phyloP scores from a whole-genome alignment of 1,140 invertebrate genomes.

The Sinella curviseta region DNA sequence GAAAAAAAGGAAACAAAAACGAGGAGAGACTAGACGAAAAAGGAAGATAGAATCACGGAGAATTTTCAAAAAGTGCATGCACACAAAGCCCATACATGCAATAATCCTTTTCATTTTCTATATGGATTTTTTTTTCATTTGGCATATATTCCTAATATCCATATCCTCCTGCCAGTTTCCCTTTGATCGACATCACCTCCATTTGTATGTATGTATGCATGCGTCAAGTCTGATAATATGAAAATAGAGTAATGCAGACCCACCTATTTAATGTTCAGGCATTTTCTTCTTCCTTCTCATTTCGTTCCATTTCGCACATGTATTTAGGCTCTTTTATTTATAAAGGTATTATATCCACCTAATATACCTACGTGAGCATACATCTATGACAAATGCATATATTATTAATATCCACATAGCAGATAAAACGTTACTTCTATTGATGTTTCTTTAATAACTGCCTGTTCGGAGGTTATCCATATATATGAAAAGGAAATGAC shows the following conservation, averaged over 20 bases:
- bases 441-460: neutral
- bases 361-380: neutral
- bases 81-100: no score
- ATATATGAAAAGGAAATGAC: no score
- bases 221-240: neutral
- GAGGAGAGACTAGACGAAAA: neutral
- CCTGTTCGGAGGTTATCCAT: no score
- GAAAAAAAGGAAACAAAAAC: no score
- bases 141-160: no score
- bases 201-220: neutral
- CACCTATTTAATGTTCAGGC: neutral
- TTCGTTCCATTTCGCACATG: neutral
- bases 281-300: neutral
- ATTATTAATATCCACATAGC: neutral
- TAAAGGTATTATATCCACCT: neutral
- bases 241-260: neutral
- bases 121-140: no score
- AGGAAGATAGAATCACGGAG: neutral
- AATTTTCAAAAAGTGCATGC: neutral
- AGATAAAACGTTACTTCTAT: neutral
- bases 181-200: neutral
- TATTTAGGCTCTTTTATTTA: neutral
- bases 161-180: neutral
- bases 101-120: no score
- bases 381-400: neutral